A percentile compares a stretch with the other conserved stretches of the same genome.
phyloP scores from a whole-genome alignment of 1,140 invertebrate genomes.

The Hylaeus volcanicus region DNA sequence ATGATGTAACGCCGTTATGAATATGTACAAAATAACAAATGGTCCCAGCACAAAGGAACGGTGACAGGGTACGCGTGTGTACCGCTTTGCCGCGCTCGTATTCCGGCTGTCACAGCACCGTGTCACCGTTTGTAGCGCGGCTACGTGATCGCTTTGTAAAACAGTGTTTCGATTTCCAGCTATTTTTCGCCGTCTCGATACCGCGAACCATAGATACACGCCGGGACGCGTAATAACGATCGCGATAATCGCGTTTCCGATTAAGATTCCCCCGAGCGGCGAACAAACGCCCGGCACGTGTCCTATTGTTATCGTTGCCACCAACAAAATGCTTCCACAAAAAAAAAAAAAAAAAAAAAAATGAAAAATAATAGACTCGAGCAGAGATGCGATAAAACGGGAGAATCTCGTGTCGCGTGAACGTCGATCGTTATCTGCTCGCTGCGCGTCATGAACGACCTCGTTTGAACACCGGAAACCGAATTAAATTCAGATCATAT shows the following conservation, averaged over 20 bases:
- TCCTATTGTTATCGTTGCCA: constrained; percentile 36
- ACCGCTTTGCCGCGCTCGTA: constrained; percentile 55
- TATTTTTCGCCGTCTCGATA: constrained; percentile 44
- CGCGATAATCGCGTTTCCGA: constrained; percentile 58
- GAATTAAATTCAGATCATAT: not conserved
- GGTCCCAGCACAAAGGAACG: constrained; percentile 59
- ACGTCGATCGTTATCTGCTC: constrained; percentile 17
- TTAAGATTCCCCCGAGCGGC: constrained; percentile 54
- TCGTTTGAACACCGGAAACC: not conserved
- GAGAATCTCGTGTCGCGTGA: not conserved
- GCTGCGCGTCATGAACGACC: not conserved
- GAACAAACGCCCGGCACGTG: constrained; percentile 52
- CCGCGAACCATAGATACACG: not conserved
- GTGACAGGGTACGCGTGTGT: constrained; percentile 59
- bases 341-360: not conserved
- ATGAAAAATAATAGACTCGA: too few species aligned
- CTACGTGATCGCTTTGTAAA: constrained; percentile 69
- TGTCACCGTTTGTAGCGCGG: constrained; percentile 62
- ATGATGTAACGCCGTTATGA: constrained; percentile 74
- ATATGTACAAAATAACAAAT: constrained; percentile 76
- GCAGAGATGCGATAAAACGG: not conserved
- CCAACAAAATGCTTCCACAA: constrained; percentile 38
- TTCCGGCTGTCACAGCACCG: constrained; percentile 62
- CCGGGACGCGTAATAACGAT: constrained; percentile 37
- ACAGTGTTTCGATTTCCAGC: constrained; percentile 65